Conservation (phyloP, 2,113 vertebrate species). For the Reinhardtius hippoglossoides region DNA sequence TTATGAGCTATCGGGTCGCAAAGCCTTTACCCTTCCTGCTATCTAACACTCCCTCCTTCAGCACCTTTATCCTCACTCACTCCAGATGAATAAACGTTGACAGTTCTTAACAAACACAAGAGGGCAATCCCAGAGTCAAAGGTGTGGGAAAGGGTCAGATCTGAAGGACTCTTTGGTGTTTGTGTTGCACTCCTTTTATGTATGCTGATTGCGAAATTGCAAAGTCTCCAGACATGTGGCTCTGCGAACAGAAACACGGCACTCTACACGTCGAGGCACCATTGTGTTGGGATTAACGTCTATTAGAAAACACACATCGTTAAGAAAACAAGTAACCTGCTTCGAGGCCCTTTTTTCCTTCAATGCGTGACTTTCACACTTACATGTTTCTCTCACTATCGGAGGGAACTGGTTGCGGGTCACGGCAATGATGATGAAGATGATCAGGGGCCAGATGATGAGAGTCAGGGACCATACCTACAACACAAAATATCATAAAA, state of each 20-base stretch:
- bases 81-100: background rate
- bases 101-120: slow-evolving; percentile 1
- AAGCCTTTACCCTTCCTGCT: background rate
- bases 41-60: background rate
- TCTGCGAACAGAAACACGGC: background rate
- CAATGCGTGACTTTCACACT: slow-evolving; percentile 74
- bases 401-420: slow-evolving; percentile 90
- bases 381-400: slow-evolving; percentile 85
- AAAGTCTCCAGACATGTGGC: slow-evolving; percentile 4
- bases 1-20: background rate
- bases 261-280: background rate
- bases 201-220: slow-evolving; percentile 26
- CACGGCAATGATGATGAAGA: slow-evolving; percentile 94
- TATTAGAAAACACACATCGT: background rate
- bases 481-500: slow-evolving; percentile 71
- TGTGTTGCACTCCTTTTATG: slow-evolving; percentile 9
- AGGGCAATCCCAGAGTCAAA: slow-evolving; percentile 10
- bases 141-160: background rate
- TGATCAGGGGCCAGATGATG: slow-evolving; percentile 91
- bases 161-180: slow-evolving; percentile 19
- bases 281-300: background rate
- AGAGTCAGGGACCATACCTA: slow-evolving; percentile 93
- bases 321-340: background rate
- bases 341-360: background rate
- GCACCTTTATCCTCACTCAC: background rate